phyloP scores from a whole-genome alignment of 2,888 invertebrate genomes.

The Belgica antarctica region DNA sequence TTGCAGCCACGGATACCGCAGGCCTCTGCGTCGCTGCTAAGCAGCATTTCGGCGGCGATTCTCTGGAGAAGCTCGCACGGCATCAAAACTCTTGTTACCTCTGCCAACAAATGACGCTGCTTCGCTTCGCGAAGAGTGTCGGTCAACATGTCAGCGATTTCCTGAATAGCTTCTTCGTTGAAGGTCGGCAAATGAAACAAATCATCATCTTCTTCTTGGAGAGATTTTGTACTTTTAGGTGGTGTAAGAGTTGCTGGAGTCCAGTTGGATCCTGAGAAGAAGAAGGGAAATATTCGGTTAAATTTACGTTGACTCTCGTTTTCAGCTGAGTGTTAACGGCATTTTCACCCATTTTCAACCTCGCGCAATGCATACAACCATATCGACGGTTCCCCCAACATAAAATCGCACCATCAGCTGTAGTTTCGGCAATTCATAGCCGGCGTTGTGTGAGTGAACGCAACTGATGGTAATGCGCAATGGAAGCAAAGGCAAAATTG shows the following conservation, averaged over 20 bases:
- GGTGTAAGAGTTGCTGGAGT: constrained; percentile 22
- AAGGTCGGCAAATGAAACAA: constrained; percentile 46
- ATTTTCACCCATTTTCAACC: too few species aligned
- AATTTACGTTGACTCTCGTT: not conserved
- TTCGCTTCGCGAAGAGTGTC: constrained; percentile 76
- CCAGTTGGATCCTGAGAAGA: constrained; percentile 11
- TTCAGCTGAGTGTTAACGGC: too few species aligned
- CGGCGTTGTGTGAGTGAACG: not conserved
- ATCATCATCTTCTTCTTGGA: constrained; percentile 31
- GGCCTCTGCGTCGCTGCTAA: constrained; percentile 83
- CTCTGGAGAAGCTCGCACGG: constrained; percentile 78
- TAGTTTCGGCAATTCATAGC: not conserved
- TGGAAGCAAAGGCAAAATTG: constrained; percentile 13
- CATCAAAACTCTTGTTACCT: constrained; percentile 81
- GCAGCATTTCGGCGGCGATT: constrained; percentile 75
- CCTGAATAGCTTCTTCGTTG: constrained; percentile 53
- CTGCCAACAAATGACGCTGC: constrained; percentile 69
- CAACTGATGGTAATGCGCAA: constrained; percentile 10
- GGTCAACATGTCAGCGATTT: constrained; percentile 73
- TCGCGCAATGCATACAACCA: too few species aligned
- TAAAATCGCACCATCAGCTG: constrained; percentile 20
- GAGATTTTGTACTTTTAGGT: constrained; percentile 6
- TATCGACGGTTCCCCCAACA: not conserved
- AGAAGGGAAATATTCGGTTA: not conserved
- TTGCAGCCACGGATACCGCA: constrained; percentile 85